Conservation (phyloP, 2,797 vertebrate genomes). For the Phalloptychus januarius region DNA sequence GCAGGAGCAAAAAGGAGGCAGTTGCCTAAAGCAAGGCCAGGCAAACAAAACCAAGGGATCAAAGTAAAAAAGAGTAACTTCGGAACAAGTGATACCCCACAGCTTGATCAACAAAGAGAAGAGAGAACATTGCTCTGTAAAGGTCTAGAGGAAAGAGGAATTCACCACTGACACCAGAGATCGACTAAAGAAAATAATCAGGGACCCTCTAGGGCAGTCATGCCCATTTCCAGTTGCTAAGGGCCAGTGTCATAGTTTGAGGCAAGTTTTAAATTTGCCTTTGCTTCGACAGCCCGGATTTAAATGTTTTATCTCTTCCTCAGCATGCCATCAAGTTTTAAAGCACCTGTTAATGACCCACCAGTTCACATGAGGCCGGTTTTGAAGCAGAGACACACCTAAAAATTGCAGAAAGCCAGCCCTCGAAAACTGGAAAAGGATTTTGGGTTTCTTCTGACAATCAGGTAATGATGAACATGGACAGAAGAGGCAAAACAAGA, state of each 20-base stretch:
- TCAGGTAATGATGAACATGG: slow-evolving; percentile 7
- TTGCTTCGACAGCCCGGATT: neutral
- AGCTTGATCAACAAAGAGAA: slow-evolving; percentile 48
- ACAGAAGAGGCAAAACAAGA: neutral
- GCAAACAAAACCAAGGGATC: slow-evolving; percentile 47
- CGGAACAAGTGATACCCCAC: slow-evolving; percentile 45
- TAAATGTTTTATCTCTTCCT: neutral
- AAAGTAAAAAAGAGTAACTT: slow-evolving; percentile 27
- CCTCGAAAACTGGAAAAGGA: neutral
- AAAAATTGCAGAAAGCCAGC: neutral
- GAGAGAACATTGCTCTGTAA: slow-evolving; percentile 39
- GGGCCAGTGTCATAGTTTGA: too few relatives aligned
- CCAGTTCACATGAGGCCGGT: neutral
- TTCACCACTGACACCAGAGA: slow-evolving; percentile 15
- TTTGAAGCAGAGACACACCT: neutral
- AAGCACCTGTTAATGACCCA: neutral
- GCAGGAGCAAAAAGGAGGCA: slow-evolving; percentile 52
- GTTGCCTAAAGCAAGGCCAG: slow-evolving; percentile 50
- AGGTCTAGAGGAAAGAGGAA: slow-evolving; percentile 16
- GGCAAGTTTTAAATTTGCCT: neutral
- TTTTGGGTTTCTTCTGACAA: slow-evolving; percentile 24
- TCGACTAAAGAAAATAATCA: slow-evolving; percentile 8
- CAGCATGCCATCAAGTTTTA: neutral
- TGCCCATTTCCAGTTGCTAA: neutral
- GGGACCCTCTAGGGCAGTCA: neutral